Percentiles rank a stretch among this genome's conserved stretches.
These are phyloP conservation scores for Chymomyza caudatula DNA, from an alignment of 2,888 invertebrate genomes.

Conservation along the genomic window DNA sequence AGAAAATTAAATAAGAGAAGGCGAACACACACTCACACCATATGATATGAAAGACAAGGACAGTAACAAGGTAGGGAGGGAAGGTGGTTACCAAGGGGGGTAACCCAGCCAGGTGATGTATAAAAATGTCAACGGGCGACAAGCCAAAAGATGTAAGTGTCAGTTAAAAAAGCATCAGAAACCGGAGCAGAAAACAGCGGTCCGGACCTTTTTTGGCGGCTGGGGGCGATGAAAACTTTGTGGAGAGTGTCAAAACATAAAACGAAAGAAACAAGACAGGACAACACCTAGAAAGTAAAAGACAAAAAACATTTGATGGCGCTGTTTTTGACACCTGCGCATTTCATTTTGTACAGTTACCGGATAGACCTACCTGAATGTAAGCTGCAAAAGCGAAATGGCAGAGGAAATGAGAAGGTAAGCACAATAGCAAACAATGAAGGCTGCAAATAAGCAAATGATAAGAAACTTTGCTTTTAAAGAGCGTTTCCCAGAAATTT, in stretches of 20 bases:
- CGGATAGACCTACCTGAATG: background rate
- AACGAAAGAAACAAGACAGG: slow-evolving; percentile 31
- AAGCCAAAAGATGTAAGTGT: slow-evolving; percentile 62
- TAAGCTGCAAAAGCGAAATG: slow-evolving; percentile 28
- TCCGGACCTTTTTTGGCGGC: background rate
- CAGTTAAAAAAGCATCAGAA: slow-evolving; percentile 45
- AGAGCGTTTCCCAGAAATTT: slow-evolving; percentile 12
- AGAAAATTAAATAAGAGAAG: slow-evolving; percentile 40
- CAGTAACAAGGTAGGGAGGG: slow-evolving; percentile 3
- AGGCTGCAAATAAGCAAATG: background rate
- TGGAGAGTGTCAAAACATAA: slow-evolving; percentile 56
- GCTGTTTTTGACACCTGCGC: slow-evolving; percentile 67
- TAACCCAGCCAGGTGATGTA: slow-evolving; percentile 56
- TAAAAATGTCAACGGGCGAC: slow-evolving; percentile 61
- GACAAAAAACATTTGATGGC: slow-evolving; percentile 49
- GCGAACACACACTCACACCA: background rate
- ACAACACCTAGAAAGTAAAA: slow-evolving; percentile 2
- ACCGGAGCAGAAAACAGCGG: background rate
- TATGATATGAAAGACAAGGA: slow-evolving; percentile 15
- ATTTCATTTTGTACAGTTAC: background rate
- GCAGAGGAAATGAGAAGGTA: slow-evolving; percentile 64
- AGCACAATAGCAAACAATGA: slow-evolving; percentile 36
- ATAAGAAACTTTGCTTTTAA: slow-evolving; percentile 15
- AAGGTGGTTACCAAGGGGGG: slow-evolving; percentile 25
- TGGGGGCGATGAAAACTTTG: slow-evolving; percentile 16